Conservation (phyloP, 2,797 vertebrate species). For the Phrynocephalus guinanensis region DNA sequence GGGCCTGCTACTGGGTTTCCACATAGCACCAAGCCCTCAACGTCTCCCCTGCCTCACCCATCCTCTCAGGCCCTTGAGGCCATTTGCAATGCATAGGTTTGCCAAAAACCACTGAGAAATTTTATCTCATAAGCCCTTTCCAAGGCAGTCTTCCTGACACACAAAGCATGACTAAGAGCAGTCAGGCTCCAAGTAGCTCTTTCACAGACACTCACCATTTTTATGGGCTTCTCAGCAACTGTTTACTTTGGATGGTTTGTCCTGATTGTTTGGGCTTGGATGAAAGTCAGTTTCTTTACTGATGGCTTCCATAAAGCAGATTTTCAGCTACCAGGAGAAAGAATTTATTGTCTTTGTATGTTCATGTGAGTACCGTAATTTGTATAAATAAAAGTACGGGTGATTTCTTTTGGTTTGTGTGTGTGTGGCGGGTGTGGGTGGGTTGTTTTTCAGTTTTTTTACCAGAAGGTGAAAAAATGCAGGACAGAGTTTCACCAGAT, state of each 20-base stretch:
- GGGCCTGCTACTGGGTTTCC: neutral
- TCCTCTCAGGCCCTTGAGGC: neutral
- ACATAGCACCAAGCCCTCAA: accelerated
- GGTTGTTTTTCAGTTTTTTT: too few relatives aligned
- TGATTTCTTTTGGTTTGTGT: too few relatives aligned
- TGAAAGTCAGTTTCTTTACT: too few relatives aligned
- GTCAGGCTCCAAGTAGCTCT: neutral
- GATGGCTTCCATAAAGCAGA: too few relatives aligned
- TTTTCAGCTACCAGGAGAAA: too few relatives aligned
- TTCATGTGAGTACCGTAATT: too few relatives aligned
- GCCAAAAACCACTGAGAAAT: neutral
- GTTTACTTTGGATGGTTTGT: neutral
- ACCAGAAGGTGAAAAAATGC: too few relatives aligned
- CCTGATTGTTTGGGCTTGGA: conserved; percentile 9
- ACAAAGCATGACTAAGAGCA: neutral
- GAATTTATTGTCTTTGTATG: too few relatives aligned
- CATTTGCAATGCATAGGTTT: neutral
- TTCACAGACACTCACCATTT: conserved; percentile 14
- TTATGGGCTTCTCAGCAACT: neutral
- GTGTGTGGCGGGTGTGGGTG: too few relatives aligned
- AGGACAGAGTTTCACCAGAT: too few relatives aligned
- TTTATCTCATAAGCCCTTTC: neutral
- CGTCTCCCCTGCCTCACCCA: neutral
- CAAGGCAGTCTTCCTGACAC: neutral
- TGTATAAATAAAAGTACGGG: too few relatives aligned